Base-by-base conservation (phyloP, 1,140 invertebrate species). In the Belonocnema kinseyi region DNA sequence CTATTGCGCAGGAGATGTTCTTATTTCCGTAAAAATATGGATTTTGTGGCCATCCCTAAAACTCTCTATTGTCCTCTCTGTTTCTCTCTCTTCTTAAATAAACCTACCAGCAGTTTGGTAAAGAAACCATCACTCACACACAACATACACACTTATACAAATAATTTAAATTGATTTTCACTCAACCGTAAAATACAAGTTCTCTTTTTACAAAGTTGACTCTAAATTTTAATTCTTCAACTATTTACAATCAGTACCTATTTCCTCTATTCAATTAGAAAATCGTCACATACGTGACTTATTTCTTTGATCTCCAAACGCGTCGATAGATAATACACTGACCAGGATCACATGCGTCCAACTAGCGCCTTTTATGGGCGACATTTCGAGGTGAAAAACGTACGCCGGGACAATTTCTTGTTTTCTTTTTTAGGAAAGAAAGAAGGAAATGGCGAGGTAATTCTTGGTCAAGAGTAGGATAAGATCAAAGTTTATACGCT, bases 371-470 rank as follows among this genome's bases (percentile, higher is more conserved):
- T 66, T n/a, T 66, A 66, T 40, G 13, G 33, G 16, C 61, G 61
- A 66, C 61, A 66, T 66, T 66, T 66, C 61, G n/a, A 66, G 16
- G 58, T 12, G 14, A 66, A 66, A 66, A 66, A 33, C 6, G 12
- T 21, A 50, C 2, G 11, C 33, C 12, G 16, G 5, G 26, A 46
- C 46, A n/a, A 46, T 71, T 71, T 6, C 46, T 71, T 17, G 71
- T 17, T 72, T 72, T 26, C 50, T 52, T 72, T 72, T 72, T 16
- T 72, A 21, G 40, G 4, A 51, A 10, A 72, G 46, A 72, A 51
- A 51, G 17, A 72, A 72, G 50, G 46, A 85, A 72, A 13, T 71
- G 71, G 61, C 74, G 75, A 74, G 11, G 77, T 53, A 76, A 40
- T 66, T 66, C 4, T 26, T 51, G 7, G 50, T 3, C 33, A 13